Conservation (phyloP, 2,113 vertebrate species). For the Notechis scutatus region DNA sequence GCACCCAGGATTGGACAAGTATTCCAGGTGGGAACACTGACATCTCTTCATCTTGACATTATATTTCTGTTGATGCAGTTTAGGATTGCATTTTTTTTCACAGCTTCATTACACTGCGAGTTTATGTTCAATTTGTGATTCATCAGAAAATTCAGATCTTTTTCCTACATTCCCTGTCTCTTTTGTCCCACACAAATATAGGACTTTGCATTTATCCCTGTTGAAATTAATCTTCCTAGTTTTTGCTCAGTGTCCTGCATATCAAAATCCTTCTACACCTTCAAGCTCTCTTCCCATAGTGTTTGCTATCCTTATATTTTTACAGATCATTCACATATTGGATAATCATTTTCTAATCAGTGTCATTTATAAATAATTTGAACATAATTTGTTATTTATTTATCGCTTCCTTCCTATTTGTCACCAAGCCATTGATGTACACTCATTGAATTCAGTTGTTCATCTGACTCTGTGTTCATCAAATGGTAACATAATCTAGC, state of each 20-base stretch:
- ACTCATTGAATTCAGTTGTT: background rate
- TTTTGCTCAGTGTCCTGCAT: background rate
- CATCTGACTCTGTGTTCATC: background rate
- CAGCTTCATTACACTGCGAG: background rate
- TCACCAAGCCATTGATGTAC: background rate
- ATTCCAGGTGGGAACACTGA: background rate
- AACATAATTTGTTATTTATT: background rate
- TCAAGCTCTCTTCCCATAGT: background rate
- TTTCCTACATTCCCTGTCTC: background rate
- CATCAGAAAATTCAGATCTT: background rate
- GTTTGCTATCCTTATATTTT: background rate
- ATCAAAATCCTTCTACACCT: background rate
- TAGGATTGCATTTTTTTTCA: background rate
- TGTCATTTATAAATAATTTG: background rate
- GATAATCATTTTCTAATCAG: background rate
- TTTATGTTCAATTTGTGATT: background rate
- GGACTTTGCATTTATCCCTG: background rate
- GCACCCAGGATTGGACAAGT: background rate
- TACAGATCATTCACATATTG: background rate
- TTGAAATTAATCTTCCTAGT: background rate
- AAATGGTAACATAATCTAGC: background rate
- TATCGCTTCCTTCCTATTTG: background rate
- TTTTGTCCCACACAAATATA: background rate
- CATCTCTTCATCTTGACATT: background rate
- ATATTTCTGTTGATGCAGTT: background rate